Base-by-base conservation (phyloP, 2,888 invertebrate genomes). In the Ornithoptera priamus region DNA sequence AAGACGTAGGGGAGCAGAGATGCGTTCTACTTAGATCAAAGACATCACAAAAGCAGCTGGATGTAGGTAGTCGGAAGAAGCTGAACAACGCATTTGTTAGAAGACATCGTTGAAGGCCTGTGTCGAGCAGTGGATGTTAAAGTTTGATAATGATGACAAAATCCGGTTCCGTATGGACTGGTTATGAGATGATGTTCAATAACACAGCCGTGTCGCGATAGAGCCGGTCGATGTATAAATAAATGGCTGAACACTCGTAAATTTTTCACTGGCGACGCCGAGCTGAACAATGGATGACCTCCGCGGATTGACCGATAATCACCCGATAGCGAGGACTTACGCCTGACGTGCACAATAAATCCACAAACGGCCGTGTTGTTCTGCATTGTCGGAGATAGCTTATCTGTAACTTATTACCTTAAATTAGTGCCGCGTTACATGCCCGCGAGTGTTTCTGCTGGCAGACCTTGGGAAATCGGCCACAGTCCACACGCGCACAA, bases 251-350 rank as follows among this genome's bases (percentile, higher is more conserved):
- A 36, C 62, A 58, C 57, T 73, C 73, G 72, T 73, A 74, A 72
- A 72, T 70, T 75, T 74, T 72, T 72, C 73, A 69, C 60, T 65
- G 65, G 56, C 70, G 63, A 20, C 64, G 59, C 61, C 69, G 72
- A 70, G 67, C 53, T 71, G 72, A 78, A 77, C 79, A 79, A 78
- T 77, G 76, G 75, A 74, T 77, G 80, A 80, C 81, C 80, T 76
- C 76, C 69, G 67, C 70, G 71, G 74, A 75, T 73, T 79, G 82
- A 80, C 80, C 80, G 82, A 81, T 82, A 78, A 78, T 80, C 79
- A 76, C 75, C 72, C 74, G 78, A 80, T 79, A 78, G 75, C 74
- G 70, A 76, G 76, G 77, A 78, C 77, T 79, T 75, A 78, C 75
- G 77, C 73, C 75, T 77, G 78, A 76, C 76, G 75, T 73, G 63